Base-by-base conservation (phyloP, 2,797 vertebrate species). In the Pempheris klunzingeri region DNA sequence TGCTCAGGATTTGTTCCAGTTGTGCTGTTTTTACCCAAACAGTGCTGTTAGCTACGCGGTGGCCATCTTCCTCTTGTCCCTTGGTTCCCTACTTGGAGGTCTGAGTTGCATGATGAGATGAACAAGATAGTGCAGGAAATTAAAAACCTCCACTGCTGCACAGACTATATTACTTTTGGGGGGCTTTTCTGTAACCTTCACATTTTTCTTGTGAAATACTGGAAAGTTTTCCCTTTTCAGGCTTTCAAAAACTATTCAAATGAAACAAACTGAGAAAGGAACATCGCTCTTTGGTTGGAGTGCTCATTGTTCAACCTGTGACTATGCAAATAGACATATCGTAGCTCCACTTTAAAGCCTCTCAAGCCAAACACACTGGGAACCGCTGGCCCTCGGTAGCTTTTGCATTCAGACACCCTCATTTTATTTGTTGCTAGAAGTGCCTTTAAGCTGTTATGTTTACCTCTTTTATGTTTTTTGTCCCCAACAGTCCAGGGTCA, bases 401-500 rank as follows among this genome's bases (percentile, higher is more conserved):
- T n/a, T n/a, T 55, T 44, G 13, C 12, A 17, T 50, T 49, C 10
- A 38, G n/a, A 62, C 7, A 18, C 36, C 4, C 2, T 58, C 32
- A 20, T 36, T 12, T 41, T 36, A n/a, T 55, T 43, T 9, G 39
- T 15, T 44, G 11, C 24, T 62, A n/a, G n/a, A n/a, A n/a, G n/a
- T n/a, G n/a, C n/a, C n/a, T n/a, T 41, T 24, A 32, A 49, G 3
- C 5, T 32, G 30, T 32, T 32, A 32, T 55, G 17, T n/a, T 64
- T 5, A 47, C 43, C 2, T 20, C 22, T 44, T 43, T 46, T 20
- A 2, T 24, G 0, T 66, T 39, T 36, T 22, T 41, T n/a, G n/a
- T 3, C 14, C 9, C 49, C 17, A 20, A 13, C 86, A 99, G 98
- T 99, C 97, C 74, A 94, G 98, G 53, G 98, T 99, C 39, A 99